These are phyloP conservation scores for Eutolmus rufibarbis DNA, from an alignment of 2,888 invertebrate species.

Conservation along the genomic window DNA sequence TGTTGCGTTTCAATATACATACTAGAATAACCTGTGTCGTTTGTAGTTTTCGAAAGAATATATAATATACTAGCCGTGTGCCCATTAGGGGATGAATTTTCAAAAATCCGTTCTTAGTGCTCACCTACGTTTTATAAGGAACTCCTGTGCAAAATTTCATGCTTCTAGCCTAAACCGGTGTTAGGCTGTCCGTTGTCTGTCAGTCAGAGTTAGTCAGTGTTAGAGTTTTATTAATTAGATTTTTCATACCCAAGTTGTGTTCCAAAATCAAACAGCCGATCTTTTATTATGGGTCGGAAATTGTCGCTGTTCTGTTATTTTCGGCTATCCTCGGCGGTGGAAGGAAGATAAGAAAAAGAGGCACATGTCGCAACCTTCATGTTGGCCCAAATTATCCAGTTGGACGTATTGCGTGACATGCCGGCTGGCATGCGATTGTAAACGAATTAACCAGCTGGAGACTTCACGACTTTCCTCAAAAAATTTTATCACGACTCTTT, in stretches of 20 bases:
- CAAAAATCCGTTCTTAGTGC: no score
- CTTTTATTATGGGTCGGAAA: not conserved
- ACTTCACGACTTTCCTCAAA: not conserved
- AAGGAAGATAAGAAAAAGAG: not conserved
- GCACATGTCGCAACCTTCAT: not conserved
- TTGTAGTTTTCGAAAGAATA: no score
- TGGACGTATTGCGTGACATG: not conserved
- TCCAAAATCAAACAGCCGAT: not conserved
- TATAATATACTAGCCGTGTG: no score
- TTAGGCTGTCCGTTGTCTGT: no score
- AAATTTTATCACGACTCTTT: not conserved
- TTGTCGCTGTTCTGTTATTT: not conserved
- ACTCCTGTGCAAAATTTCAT: no score
- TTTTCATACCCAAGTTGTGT: not conserved
- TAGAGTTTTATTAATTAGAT: no score
- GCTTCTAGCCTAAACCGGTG: no score
- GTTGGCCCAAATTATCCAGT: not conserved
- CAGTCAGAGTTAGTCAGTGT: no score
- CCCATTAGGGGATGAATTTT: no score
- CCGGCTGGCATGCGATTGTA: not conserved
- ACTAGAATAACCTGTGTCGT: no score
- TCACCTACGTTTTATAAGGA: no score
- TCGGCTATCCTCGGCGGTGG: not conserved
- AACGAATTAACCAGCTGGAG: not conserved
- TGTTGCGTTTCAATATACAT: no score